These are phyloP conservation scores for Colossoma macropomum DNA, from an alignment of 2,113 vertebrate genomes.

Conservation along the genomic window DNA sequence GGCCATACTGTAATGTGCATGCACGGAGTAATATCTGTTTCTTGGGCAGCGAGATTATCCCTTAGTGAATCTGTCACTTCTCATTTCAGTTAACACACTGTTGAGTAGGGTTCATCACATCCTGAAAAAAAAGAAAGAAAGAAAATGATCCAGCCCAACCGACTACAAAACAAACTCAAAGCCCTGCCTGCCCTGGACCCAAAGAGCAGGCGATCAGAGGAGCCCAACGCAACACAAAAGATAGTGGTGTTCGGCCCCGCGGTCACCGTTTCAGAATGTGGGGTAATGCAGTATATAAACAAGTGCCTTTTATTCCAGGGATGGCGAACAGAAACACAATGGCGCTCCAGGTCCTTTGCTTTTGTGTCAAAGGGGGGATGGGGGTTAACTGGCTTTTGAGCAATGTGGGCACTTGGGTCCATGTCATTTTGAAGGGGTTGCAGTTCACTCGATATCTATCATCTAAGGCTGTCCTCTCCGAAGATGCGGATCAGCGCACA, in stretches of 20 bases:
- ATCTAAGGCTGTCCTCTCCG: conserved; percentile 50
- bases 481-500: conserved; percentile 58
- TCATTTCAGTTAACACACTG: conserved; percentile 85
- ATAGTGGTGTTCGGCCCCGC: conserved; percentile 29
- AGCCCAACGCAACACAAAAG: not conserved
- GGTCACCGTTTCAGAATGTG: conserved; percentile 48
- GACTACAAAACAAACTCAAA: conserved; percentile 59
- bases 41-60: conserved; percentile 80
- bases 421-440: conserved; percentile 61
- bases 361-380: conserved; percentile 50
- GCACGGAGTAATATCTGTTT: conserved; percentile 78
- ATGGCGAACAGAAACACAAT: conserved; percentile 38
- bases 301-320: conserved; percentile 53
- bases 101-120: conserved; percentile 74
- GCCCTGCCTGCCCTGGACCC: not conserved
- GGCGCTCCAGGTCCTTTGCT: conserved; percentile 35
- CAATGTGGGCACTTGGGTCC: conserved; percentile 46
- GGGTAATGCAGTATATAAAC: conserved; percentile 58
- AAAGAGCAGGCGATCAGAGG: not conserved
- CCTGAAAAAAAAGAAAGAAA: conserved; percentile 46
- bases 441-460: conserved; percentile 60
- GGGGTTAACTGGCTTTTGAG: conserved; percentile 60
- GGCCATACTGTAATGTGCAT: conserved; percentile 69
- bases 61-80: conserved; percentile 89
- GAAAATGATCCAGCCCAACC: conserved; percentile 55